phyloP scores from a whole-genome alignment of 2,888 invertebrate genomes.

The Odontocolon sp. region DNA sequence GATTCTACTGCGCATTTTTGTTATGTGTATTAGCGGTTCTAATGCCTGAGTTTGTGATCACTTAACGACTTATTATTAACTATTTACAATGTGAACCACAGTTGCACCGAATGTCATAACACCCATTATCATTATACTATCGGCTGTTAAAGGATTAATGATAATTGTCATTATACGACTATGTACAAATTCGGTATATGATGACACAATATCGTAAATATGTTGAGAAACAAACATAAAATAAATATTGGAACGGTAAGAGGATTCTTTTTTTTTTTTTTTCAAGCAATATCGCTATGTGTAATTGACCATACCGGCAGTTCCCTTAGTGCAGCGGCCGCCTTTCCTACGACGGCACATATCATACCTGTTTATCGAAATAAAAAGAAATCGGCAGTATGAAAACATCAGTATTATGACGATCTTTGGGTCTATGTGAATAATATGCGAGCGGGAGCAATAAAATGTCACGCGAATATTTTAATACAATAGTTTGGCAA shows the following conservation, averaged over 20 bases:
- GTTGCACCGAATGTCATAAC: constrained; percentile 23
- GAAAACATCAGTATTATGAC: constrained; percentile 71
- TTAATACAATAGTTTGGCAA: too few relatives aligned
- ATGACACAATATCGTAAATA: constrained; percentile 21
- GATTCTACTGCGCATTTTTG: neutral
- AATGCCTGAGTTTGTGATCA: neutral
- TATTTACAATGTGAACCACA: constrained; percentile 52
- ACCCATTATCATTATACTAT: constrained; percentile 21
- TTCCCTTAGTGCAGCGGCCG: constrained; percentile 98
- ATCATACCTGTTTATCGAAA: constrained; percentile 91
- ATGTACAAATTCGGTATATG: constrained; percentile 30
- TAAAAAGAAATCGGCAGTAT: constrained; percentile 76
- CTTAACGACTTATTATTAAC: constrained; percentile 1
- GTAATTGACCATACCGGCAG: constrained; percentile 92
- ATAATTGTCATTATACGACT: constrained; percentile 25
- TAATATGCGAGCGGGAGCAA: neutral
- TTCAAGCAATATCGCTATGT: constrained; percentile 71
- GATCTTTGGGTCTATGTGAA: neutral
- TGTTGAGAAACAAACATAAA: constrained; percentile 55
- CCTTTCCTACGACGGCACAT: constrained; percentile 98
- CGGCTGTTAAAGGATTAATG: constrained; percentile 24
- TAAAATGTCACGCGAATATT: neutral
- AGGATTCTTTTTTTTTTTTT: constrained; percentile 12
- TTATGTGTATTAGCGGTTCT: constrained; percentile 9
- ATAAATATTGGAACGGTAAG: constrained; percentile 38